Percentiles rank a stretch among this genome's conserved stretches.
Conservation (phyloP, 2,113 vertebrate genomes). For the Gavialis gangeticus region DNA sequence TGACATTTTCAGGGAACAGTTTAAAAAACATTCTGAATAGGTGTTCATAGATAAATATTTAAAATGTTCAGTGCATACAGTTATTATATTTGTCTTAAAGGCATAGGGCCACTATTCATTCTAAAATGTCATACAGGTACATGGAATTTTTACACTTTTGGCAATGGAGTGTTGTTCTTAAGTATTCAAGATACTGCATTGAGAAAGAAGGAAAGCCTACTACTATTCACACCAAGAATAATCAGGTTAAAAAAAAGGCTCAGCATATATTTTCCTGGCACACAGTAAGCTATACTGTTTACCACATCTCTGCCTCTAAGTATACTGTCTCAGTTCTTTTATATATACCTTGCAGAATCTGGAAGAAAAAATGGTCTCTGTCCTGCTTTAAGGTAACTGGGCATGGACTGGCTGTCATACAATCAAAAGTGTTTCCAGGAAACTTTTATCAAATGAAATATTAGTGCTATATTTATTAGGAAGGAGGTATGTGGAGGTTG, state of each 20-base stretch:
- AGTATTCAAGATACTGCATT: background rate
- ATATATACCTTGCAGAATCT: background rate
- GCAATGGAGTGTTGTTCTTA: background rate
- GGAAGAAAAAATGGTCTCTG: background rate
- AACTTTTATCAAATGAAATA: slow-evolving; percentile 62
- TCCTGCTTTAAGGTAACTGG: background rate
- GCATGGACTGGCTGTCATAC: background rate
- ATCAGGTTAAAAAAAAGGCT: background rate
- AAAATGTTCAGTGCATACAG: background rate
- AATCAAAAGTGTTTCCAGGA: background rate
- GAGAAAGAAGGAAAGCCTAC: background rate
- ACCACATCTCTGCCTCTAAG: slow-evolving; percentile 32
- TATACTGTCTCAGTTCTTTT: background rate
- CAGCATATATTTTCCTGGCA: background rate
- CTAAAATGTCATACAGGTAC: slow-evolving; percentile 27
- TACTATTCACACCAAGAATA: background rate
- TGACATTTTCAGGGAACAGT: background rate
- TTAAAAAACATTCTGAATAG: background rate
- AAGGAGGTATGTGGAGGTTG: slow-evolving; percentile 15
- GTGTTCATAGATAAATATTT: background rate
- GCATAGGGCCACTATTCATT: background rate
- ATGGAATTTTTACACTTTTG: background rate
- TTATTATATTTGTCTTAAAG: background rate
- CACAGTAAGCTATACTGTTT: slow-evolving; percentile 2
- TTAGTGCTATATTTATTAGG: background rate